Conservation (phyloP, 2,113 vertebrate species). For the Malurus cyaneus region DNA sequence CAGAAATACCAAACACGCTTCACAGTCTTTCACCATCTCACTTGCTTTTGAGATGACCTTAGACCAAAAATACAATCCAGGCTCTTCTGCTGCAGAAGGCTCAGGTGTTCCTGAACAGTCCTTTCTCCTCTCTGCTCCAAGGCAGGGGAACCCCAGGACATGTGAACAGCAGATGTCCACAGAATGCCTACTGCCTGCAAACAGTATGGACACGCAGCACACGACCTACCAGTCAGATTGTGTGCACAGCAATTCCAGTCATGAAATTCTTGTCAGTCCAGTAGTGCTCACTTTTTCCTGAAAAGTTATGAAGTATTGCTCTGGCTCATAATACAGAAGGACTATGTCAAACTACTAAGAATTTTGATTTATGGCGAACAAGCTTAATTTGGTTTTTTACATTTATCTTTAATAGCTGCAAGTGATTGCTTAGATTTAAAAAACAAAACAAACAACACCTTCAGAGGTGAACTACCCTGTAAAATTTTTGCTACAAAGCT, state of each 20-base stretch:
- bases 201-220: not conserved
- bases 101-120: not conserved
- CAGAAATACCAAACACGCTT: not conserved
- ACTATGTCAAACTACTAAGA: not conserved
- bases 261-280: not conserved
- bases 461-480: not conserved
- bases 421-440: not conserved
- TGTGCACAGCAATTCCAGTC: not conserved
- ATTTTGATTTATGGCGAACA: not conserved
- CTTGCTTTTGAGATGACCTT: not conserved
- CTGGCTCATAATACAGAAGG: not conserved
- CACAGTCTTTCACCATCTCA: not conserved
- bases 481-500: not conserved
- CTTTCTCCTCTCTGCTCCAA: not conserved
- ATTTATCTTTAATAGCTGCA: not conserved
- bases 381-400: not conserved
- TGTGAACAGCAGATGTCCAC: not conserved
- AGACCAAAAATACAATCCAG: not conserved
- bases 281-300: not conserved
- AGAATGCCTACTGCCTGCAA: not conserved
- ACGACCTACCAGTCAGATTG: rapidly evolving
- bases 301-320: not conserved
- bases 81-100: not conserved
- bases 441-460: not conserved
- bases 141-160: not conserved